phyloP scores from a whole-genome alignment of 2,797 vertebrate species.

The Trichosurus vulpecula region DNA sequence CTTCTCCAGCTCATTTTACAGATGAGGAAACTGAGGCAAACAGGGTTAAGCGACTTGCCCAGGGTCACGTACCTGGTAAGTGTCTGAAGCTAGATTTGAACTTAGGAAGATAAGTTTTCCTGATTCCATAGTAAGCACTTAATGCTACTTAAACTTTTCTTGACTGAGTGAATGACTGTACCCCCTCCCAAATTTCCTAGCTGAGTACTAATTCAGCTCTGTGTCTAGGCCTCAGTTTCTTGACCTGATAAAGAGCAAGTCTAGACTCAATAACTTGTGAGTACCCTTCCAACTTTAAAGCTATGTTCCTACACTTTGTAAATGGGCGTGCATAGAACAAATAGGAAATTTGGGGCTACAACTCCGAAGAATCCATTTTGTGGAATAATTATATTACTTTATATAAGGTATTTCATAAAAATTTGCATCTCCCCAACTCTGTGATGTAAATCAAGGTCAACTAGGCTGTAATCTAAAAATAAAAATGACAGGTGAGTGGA shows the following conservation, averaged over 20 bases:
- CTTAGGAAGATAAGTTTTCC: too few relatives aligned
- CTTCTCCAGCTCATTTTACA: too few relatives aligned
- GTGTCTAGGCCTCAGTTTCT: not conserved
- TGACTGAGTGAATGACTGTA: too few relatives aligned
- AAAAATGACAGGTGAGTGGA: slow-evolving; percentile 61
- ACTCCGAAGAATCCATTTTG: slow-evolving; percentile 45
- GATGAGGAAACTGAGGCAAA: too few relatives aligned
- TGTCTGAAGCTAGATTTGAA: too few relatives aligned
- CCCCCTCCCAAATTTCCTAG: not conserved
- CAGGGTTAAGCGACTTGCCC: too few relatives aligned
- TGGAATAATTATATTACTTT: slow-evolving; percentile 27
- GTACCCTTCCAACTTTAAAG: not conserved
- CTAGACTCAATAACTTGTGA: not conserved
- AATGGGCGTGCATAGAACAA: slow-evolving; percentile 49
- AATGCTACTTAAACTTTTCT: not conserved
- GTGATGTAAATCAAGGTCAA: slow-evolving; percentile 59
- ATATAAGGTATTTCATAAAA: slow-evolving; percentile 60
- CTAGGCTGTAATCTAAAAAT: slow-evolving; percentile 42
- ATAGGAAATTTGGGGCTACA: slow-evolving; percentile 27
- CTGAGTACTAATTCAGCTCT: too few relatives aligned
- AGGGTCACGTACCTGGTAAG: too few relatives aligned
- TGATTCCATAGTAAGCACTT: not conserved
- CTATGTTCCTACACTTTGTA: not conserved
- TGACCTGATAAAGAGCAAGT: not conserved
- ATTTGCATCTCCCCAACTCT: slow-evolving; percentile 58